Evolutionary conservation across 92 coral and sea anemone genomes (phyloP).

Genomic region (Epizoanthus stellaris): DNA sequence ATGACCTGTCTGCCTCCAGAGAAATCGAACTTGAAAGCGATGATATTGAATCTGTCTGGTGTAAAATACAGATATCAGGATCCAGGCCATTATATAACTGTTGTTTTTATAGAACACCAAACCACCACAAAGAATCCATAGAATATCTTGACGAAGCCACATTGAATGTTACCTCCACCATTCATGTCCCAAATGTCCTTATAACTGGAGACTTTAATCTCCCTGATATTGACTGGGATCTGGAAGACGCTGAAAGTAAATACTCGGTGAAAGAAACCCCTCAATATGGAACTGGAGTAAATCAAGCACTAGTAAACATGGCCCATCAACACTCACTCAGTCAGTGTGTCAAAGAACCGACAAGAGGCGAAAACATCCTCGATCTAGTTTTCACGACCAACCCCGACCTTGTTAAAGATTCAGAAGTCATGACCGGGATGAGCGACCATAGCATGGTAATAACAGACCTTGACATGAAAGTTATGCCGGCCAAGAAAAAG

Average conservation of each 20-base stretch:
- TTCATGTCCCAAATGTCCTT: conserved; percentile 2
- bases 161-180: not conserved
- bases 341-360: conserved; percentile 35
- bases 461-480: not conserved
- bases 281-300: conserved; percentile 39
- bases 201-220: conserved; percentile 50
- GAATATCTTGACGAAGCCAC: conserved; percentile 36
- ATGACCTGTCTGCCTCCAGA: conserved; percentile 25
- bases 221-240: conserved; percentile 30
- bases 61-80: conserved; percentile 10
- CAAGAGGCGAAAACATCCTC: conserved; percentile 17
- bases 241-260: conserved; percentile 19
- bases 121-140: conserved; percentile 30
- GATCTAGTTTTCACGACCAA: conserved; percentile 20
- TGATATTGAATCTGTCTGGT: not conserved
- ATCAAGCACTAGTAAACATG: conserved; percentile 26
- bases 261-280: conserved; percentile 34
- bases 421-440: conserved; percentile 15
- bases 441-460: conserved; percentile 43
- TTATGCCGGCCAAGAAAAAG: conserved; percentile 17
- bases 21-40: conserved; percentile 24
- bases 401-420: conserved; percentile 13
- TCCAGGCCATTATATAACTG: conserved; percentile 20
- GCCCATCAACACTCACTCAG: conserved; percentile 30
- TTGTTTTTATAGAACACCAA: conserved; percentile 48